Evolutionary conservation across 1,140 invertebrate species (phyloP), one percentile per base, ranked within the genome.

Genomic region (Zaprionus vittiger): DNA sequence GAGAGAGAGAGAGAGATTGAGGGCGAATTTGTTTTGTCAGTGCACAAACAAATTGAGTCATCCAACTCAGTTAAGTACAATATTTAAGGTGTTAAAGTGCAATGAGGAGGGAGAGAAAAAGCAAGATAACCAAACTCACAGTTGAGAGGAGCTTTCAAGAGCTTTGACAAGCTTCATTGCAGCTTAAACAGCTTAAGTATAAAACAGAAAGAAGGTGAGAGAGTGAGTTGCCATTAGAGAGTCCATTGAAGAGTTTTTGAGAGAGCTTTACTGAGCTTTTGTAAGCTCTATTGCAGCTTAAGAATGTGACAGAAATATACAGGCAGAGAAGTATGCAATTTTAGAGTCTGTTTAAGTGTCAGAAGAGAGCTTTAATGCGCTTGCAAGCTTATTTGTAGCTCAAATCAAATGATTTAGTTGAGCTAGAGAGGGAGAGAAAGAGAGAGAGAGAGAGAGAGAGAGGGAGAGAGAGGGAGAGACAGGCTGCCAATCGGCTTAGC

Each of bases 1-100:
- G 15, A 44, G n/a, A 2, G 41, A 47, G 6, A 41, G 7, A 7
- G n/a, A 17, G n/a, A 47, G 55, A 71, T 34, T 60, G 49, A 69
- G 72, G 52, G 64, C 31, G 64, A 72, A 37, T 47, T 34, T 22
- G 44, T 28, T 31, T 65, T 65, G 17, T 54, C 22, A 59, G 26
- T 44, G 61, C 17, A 37, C 26, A 73, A 61, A 38, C 47, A 44
- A 69, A 74, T 74, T 74, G 72, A 74, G 60, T 72, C 61, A 76
- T 72, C 22, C 41, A 5, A 41, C 5, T 44, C 20, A 26, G 52
- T 22, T 47, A 55, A 26, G 20, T 44, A 47, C 38, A 14, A 54
- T 54, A 15, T 41, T 31, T 38, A 14, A 38, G 12, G 44, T 31
- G n/a, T 17, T 9, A 9, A 17, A 47, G n/a, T 17, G n/a, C 6